Evolutionary conservation across 2,888 invertebrate genomes (phyloP).

Genomic region (Globia sparganii): DNA sequence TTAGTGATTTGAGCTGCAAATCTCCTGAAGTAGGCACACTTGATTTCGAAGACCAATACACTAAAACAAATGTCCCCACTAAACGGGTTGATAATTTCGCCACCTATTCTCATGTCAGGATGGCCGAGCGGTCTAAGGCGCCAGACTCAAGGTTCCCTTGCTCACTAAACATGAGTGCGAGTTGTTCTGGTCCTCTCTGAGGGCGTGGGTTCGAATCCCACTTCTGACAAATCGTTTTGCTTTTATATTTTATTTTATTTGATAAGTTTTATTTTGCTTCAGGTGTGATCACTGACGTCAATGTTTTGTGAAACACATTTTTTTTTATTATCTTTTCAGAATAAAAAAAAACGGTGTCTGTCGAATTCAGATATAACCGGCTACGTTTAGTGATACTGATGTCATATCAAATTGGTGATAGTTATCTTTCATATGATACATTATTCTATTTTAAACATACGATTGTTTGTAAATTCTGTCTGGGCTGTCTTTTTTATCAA

Average conservation of each 20-base stretch:
- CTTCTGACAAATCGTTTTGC: conserved; percentile 23
- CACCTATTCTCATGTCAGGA: not conserved
- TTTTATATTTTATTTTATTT: not conserved
- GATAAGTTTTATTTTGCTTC: not conserved
- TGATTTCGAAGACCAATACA: not conserved
- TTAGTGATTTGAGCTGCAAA: not conserved
- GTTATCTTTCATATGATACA: conserved; percentile 32
- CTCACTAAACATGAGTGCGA: conserved; percentile 24
- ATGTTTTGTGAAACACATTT: not conserved
- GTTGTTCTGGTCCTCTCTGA: conserved; percentile 41
- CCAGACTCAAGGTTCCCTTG: conserved; percentile 42
- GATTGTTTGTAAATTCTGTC: not conserved
- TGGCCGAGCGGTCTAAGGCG: conserved; percentile 51
- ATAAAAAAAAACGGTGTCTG: not conserved
- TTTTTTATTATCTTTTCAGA: not conserved
- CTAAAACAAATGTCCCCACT: not conserved
- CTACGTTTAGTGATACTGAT: conserved; percentile 15
- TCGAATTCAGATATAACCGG: conserved; percentile 14
- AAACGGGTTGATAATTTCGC: not conserved
- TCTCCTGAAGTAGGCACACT: not conserved
- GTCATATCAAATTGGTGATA: conserved; percentile 17
- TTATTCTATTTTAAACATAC: conserved; percentile 20
- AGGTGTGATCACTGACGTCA: not conserved
- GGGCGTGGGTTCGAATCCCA: conserved; percentile 45
- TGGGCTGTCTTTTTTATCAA: not conserved